These are phyloP conservation scores for Agrypnia vestita DNA, from an alignment of 1,140 invertebrate species.

Conservation along the genomic window DNA sequence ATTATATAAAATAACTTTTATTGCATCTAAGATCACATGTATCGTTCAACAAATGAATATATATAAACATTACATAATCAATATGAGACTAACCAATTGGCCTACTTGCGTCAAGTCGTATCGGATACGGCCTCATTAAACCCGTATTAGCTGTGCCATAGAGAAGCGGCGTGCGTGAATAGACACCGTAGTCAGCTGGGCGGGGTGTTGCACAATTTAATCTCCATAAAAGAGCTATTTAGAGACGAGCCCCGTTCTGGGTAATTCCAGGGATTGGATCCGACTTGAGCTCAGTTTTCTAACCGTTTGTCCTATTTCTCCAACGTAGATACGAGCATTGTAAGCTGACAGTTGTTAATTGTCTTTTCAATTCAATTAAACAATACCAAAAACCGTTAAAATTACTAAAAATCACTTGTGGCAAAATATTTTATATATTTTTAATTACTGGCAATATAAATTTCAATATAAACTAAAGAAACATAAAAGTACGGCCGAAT, in stretches of 20 bases:
- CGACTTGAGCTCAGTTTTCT: conserved; percentile 7
- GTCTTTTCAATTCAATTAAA: no score
- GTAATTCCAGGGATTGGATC: conserved; percentile 34
- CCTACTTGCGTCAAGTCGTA: conserved; percentile 28
- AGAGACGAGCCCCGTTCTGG: conserved; percentile 35
- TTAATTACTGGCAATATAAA: no score
- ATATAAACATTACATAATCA: neutral
- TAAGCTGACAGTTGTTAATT: no score
- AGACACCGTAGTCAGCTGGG: neutral
- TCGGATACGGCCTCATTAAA: conserved; percentile 32
- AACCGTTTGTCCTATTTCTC: neutral
- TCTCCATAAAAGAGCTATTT: conserved; percentile 59
- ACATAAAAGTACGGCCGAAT: no score
- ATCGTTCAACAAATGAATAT: no score
- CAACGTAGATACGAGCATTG: no score
- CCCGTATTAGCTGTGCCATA: conserved; percentile 16
- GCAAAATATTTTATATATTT: no score
- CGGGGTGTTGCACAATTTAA: conserved; percentile 54
- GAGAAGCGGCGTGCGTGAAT: conserved; percentile 29
- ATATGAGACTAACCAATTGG: conserved; percentile 6
- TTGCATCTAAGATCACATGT: no score
- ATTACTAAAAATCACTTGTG: no score
- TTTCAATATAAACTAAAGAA: no score
- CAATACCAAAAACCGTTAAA: no score
- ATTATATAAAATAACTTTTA: no score